These are phyloP conservation scores for Coilia nasus DNA, from an alignment of 2,797 vertebrate genomes.

Conservation along the genomic window DNA sequence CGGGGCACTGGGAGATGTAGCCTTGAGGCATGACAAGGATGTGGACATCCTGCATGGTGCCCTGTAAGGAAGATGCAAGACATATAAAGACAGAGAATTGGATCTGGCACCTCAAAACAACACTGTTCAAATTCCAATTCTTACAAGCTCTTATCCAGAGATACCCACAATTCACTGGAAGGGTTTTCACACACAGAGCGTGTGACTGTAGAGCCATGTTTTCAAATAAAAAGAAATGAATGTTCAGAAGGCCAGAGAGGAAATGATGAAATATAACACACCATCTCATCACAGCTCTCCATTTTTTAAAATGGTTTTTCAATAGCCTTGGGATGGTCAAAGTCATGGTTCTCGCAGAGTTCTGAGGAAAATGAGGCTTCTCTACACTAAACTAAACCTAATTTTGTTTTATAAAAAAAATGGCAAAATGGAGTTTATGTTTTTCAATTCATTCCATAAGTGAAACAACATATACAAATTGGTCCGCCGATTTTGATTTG, in stretches of 20 bases:
- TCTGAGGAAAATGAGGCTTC: neutral
- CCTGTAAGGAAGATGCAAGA: constrained; percentile 69
- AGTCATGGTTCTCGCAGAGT: neutral
- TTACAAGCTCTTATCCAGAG: neutral
- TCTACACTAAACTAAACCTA: neutral
- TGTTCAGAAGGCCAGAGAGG: neutral
- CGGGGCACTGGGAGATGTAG: constrained; percentile 96
- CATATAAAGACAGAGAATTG: constrained; percentile 27
- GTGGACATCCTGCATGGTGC: constrained; percentile 96
- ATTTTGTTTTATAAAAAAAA: neutral
- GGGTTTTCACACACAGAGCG: neutral
- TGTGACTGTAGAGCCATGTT: neutral
- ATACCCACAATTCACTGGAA: neutral
- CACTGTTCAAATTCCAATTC: constrained; percentile 3
- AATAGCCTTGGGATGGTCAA: neutral
- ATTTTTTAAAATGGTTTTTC: neutral
- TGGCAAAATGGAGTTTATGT: neutral
- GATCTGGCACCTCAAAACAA: neutral
- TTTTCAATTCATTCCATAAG: neutral
- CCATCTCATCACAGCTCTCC: neutral
- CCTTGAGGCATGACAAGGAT: constrained; percentile 97
- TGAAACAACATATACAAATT: neutral
- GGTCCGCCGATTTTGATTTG: neutral
- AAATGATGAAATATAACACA: neutral
- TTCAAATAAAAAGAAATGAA: neutral